Conservation (phyloP, 2,113 vertebrate genomes). For the Pantherophis guttatus region DNA sequence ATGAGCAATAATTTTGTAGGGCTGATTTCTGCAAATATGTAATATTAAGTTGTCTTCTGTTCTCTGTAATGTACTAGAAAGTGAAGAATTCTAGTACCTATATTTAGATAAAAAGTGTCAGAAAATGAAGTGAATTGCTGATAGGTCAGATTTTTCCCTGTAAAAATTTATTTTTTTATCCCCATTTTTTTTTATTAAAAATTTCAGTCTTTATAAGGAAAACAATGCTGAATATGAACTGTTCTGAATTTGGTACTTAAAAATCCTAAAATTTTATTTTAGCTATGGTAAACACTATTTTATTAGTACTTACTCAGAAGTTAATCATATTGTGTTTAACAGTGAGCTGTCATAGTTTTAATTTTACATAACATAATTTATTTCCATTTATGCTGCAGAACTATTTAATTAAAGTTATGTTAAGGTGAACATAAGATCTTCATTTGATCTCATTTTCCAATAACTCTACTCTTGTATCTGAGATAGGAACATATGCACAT, state of each 20-base stretch:
- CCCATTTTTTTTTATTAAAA: not conserved
- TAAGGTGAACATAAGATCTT: not conserved
- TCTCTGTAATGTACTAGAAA: not conserved
- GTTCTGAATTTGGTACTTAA: not conserved
- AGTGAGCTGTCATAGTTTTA: not conserved
- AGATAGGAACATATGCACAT: not conserved
- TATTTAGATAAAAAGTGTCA: not conserved
- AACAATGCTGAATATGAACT: not conserved
- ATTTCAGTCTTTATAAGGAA: not conserved
- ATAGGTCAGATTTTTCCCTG: not conserved
- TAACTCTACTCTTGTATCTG: not conserved
- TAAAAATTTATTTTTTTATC: not conserved
- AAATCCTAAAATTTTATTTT: not conserved
- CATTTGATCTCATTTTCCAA: not conserved
- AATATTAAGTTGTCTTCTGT: not conserved
- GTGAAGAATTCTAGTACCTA: not conserved
- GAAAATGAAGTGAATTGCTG: not conserved
- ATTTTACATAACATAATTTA: not conserved
- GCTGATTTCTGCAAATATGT: not conserved
- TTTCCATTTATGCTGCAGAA: not conserved
- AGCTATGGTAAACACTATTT: not conserved
- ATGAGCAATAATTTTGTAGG: not conserved
- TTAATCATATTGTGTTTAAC: not conserved
- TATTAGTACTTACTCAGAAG: not conserved
- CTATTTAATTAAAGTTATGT: not conserved